A percentile compares a stretch with the other conserved stretches of the same genome.
These are phyloP conservation scores for Aquatica leii DNA, from an alignment of 2,888 invertebrate genomes.

Conservation along the genomic window DNA sequence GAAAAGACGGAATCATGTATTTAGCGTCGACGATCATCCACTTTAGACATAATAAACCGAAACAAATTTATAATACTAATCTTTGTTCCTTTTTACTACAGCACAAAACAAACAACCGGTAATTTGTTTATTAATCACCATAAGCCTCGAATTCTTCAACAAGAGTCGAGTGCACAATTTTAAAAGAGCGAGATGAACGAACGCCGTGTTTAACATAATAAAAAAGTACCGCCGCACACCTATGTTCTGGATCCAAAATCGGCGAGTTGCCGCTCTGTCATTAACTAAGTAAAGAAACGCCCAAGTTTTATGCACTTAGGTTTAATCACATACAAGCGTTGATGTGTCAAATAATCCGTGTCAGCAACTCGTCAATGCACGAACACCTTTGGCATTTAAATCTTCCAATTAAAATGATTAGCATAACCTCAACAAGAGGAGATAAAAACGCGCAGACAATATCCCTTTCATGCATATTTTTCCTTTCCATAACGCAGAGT, in stretches of 20 bases:
- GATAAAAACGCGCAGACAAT: too few relatives aligned
- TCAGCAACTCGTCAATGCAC: slow-evolving; percentile 47
- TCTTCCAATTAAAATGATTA: slow-evolving; percentile 12
- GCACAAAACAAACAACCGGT: slow-evolving; percentile 37
- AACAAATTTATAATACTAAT: slow-evolving; percentile 41
- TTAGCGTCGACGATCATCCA: slow-evolving; percentile 5
- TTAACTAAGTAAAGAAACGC: slow-evolving; percentile 53
- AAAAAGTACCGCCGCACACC: slow-evolving; percentile 39
- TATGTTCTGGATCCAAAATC: slow-evolving; percentile 40
- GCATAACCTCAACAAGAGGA: too few relatives aligned
- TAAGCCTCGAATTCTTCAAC: slow-evolving; percentile 28
- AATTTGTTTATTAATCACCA: slow-evolving; percentile 40
- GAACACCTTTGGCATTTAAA: slow-evolving; percentile 42
- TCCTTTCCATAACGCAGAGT: neutral
- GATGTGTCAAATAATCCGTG: slow-evolving; percentile 53
- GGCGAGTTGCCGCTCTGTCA: slow-evolving; percentile 48
- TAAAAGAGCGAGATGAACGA: slow-evolving; percentile 19
- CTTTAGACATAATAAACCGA: slow-evolving; percentile 29
- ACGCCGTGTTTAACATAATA: slow-evolving; percentile 6
- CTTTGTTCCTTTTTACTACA: slow-evolving; percentile 31
- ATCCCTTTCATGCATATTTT: too few relatives aligned
- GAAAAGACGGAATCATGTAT: too few relatives aligned
- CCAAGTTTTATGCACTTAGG: slow-evolving; percentile 52
- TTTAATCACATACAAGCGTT: slow-evolving; percentile 51
- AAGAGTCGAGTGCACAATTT: slow-evolving; percentile 23